Evolutionary conservation across 2,888 invertebrate genomes (phyloP).

Genomic region (Amblyjoppa fuscipennis): DNA sequence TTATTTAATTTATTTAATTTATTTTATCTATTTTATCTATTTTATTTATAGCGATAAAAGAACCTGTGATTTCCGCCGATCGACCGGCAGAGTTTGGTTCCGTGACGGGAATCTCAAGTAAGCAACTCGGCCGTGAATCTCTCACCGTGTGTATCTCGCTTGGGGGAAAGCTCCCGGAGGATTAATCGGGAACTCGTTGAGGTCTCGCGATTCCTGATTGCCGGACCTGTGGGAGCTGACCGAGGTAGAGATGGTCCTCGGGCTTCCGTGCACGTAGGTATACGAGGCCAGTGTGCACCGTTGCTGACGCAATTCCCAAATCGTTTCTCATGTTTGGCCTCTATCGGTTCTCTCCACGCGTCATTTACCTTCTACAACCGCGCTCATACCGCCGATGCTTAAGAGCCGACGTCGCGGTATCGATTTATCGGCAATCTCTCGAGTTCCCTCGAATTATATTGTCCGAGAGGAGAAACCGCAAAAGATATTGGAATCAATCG

Average conservation of each 20-base stretch:
- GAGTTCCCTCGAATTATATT: background rate
- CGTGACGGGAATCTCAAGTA: conserved; percentile 21
- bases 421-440: conserved; percentile 14
- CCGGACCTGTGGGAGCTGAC: conserved; percentile 75
- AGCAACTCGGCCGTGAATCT: conserved; percentile 30
- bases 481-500: background rate
- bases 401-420: conserved; percentile 2
- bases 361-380: conserved; percentile 69
- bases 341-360: conserved; percentile 66
- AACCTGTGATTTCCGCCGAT: conserved; percentile 21
- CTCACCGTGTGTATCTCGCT: conserved; percentile 1
- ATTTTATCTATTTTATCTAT: background rate
- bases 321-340: conserved; percentile 75
- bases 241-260: conserved; percentile 58
- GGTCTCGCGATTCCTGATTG: conserved; percentile 74
- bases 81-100: conserved; percentile 17
- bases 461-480: background rate
- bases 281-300: conserved; percentile 2
- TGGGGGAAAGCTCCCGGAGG: conserved; percentile 69
- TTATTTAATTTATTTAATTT: background rate
- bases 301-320: conserved; percentile 75
- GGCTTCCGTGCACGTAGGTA: conserved; percentile 2
- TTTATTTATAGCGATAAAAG: background rate
- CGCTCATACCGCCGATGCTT: background rate
- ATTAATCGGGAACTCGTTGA: conserved; percentile 75